phyloP scores from a whole-genome alignment of 1,140 invertebrate genomes.

The Globodera ellingtonae region DNA sequence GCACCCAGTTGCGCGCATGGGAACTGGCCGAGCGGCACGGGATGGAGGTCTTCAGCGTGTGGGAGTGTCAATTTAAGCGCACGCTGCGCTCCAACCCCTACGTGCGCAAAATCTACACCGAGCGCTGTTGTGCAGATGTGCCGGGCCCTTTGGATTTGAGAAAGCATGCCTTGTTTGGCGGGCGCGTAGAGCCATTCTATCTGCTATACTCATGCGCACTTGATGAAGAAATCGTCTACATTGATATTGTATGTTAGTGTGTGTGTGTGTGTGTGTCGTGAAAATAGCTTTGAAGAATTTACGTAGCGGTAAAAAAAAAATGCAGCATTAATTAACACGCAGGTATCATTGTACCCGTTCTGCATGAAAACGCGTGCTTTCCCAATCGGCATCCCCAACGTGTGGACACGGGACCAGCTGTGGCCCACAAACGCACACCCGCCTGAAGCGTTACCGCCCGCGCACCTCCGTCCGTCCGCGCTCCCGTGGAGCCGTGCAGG shows the following conservation, averaged over 20 bases:
- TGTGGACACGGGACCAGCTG: conserved; percentile 3
- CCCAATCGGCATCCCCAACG: conserved; percentile 1
- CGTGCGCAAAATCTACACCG: background rate
- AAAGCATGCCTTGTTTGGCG: background rate
- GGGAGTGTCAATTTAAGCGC: background rate
- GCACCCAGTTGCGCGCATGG: conserved; percentile 9
- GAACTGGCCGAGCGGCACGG: background rate
- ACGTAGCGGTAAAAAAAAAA: background rate
- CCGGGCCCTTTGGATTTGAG: background rate
- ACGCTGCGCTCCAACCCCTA: background rate
- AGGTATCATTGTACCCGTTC: conserved; percentile 20
- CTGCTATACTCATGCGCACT: background rate
- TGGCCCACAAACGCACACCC: background rate
- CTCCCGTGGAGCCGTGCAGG: background rate
- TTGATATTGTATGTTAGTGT: background rate
- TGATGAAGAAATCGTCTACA: background rate
- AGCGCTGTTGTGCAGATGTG: background rate
- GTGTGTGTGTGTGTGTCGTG: too few species aligned
- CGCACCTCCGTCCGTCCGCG: background rate
- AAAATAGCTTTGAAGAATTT: too few species aligned
- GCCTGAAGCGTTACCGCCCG: too few species aligned
- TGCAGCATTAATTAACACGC: background rate
- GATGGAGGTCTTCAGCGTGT: conserved; percentile 4
- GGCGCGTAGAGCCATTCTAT: background rate
- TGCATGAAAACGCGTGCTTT: conserved; percentile 9